Evolutionary conservation across 2,888 invertebrate genomes (phyloP).

Genomic region (Sesamia inferens): DNA sequence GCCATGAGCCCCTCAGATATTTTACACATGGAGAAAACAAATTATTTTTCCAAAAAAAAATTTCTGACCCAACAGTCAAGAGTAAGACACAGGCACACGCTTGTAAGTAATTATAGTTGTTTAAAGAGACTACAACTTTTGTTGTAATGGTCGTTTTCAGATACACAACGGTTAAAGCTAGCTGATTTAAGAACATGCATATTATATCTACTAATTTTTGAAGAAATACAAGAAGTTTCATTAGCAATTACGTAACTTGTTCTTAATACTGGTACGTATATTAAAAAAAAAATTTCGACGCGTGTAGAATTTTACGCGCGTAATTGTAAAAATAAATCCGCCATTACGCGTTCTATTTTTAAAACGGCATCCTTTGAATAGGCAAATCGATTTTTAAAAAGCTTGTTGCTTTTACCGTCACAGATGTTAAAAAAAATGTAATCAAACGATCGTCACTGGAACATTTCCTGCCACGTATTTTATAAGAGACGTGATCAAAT

Average conservation of each 20-base stretch:
- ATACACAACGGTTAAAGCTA: background rate
- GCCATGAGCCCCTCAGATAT: background rate
- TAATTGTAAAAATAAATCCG: background rate
- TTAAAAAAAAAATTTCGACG: background rate
- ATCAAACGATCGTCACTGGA: background rate
- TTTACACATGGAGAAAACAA: background rate
- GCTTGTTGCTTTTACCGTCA: background rate
- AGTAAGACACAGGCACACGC: background rate
- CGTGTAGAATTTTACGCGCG: background rate
- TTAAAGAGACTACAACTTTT: background rate
- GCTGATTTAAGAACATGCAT: background rate
- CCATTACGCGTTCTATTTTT: background rate
- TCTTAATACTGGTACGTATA: background rate
- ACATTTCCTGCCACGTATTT: background rate
- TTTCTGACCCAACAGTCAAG: background rate
- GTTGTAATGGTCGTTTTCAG: background rate
- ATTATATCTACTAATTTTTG: no score
- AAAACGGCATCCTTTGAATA: background rate
- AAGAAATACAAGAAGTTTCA: no score
- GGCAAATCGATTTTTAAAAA: background rate
- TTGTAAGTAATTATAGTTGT: background rate
- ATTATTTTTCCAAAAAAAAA: no score
- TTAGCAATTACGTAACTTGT: background rate
- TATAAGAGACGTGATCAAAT: constrained; percentile 1
- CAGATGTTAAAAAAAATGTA: background rate